These are phyloP conservation scores for Leguminivora glycinivorella DNA, from an alignment of 1,140 invertebrate genomes.

Conservation along the genomic window DNA sequence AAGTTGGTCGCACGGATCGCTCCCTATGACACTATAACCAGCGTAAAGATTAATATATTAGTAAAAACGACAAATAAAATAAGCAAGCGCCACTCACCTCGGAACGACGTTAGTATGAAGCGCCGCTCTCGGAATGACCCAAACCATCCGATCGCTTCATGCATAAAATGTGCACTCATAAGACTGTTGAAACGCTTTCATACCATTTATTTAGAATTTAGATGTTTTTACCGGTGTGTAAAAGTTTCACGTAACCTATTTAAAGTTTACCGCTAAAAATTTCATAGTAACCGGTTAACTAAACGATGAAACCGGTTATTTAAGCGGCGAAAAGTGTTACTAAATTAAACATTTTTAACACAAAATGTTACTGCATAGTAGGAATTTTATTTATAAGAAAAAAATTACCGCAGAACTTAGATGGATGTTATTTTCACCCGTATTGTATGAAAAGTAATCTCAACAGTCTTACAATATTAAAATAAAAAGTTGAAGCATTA, in stretches of 20 bases:
- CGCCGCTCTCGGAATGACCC: constrained; percentile 41
- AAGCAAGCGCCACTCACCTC: constrained; percentile 40
- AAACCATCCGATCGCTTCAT: constrained; percentile 30
- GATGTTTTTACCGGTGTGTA: too few species aligned
- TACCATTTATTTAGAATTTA: too few species aligned
- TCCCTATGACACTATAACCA: too few species aligned
- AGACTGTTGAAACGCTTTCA: constrained; percentile 9
- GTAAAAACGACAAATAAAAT: neutral
- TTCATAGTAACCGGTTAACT: neutral
- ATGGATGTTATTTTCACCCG: neutral
- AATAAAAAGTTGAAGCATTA: constrained; percentile 13
- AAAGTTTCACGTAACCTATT: too few species aligned
- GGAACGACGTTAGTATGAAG: constrained; percentile 33
- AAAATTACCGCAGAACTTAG: too few species aligned
- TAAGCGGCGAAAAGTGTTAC: neutral
- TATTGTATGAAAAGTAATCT: neutral
- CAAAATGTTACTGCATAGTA: too few species aligned
- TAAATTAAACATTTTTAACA: too few species aligned
- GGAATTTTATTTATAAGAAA: too few species aligned
- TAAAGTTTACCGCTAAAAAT: neutral
- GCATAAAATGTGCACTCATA: constrained; percentile 14
- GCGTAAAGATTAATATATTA: neutral
- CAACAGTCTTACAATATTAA: constrained; percentile 34
- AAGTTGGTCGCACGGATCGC: too few species aligned
- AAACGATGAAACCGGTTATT: neutral